Base-by-base conservation (phyloP, 1,140 invertebrate genomes). In the Drosophila sucinea region DNA sequence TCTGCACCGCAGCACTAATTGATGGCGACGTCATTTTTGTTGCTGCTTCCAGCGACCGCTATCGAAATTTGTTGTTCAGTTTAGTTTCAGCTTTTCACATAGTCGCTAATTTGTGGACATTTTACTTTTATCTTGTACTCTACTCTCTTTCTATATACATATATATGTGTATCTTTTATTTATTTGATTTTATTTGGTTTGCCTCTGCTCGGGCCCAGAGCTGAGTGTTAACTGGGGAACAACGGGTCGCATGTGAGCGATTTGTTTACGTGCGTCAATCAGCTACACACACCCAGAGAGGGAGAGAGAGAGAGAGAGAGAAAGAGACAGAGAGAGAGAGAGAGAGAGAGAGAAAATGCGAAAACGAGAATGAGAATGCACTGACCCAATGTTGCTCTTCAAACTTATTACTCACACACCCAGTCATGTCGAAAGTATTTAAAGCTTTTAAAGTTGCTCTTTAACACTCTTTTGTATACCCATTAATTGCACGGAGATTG, bases 171-270 rank as follows among this genome's bases (percentile, higher is more conserved):
- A 41, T 54, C 35, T 57, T 67, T 54, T 17, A 30, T 61, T 30
- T 44, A 65, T 35, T 62, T 66, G 32, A 30, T 32, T 57, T 55
- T 63, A 54, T 55, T 60, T 10, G 23, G 60, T 40, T 63, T 38
- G 58, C 79, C 71, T 71, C 83, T 80, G 77, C 70, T 83, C 79
- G 62, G 55, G 73, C 71, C 30, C 70, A 80, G 67, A 67, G 70
- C 79, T 89, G 76, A 61, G 65, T 76, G 84, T 83, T 70, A 84
- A 87, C 79, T 87, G 83, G 68, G 75, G 67, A 56, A 61, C 67
- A 64, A 72, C 51, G 60, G 73, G 74, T 74, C 73, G 60, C 70
- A 64, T 56, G 63, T 41, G 17, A 41, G 41, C 60, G 17, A 62
- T 77, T 77, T 79, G 77, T 77, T 79, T 79, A 79, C 70, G 74